phyloP scores from a whole-genome alignment of 1,140 invertebrate species.

The Varroa destructor region DNA sequence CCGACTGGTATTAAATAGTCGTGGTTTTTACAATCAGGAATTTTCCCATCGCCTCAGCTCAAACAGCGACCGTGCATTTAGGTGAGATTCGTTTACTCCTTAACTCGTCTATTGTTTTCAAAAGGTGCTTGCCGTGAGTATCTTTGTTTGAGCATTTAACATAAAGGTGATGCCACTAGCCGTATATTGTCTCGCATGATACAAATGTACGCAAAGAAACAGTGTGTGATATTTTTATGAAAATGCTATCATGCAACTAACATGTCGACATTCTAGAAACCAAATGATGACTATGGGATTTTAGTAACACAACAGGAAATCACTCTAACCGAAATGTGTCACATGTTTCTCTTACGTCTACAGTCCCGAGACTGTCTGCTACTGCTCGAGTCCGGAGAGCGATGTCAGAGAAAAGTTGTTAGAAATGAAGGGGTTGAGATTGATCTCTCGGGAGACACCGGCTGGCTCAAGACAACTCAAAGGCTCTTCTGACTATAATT shows the following conservation, averaged over 20 bases:
- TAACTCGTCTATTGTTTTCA: neutral
- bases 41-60: slow-evolving; percentile 47
- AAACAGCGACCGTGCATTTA: slow-evolving; percentile 27
- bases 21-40: slow-evolving; percentile 85
- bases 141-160: too few relatives aligned
- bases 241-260: neutral
- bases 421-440: slow-evolving; percentile 19
- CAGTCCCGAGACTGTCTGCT: slow-evolving; percentile 18
- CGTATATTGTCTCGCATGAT: too few relatives aligned
- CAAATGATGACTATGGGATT: too few relatives aligned
- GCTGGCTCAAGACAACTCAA: too few relatives aligned
- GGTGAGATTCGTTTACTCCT: slow-evolving; percentile 5
- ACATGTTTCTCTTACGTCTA: neutral
- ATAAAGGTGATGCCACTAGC: too few relatives aligned
- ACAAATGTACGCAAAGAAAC: too few relatives aligned
- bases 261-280: neutral
- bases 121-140: too few relatives aligned
- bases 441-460: neutral
- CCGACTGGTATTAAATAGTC: slow-evolving; percentile 42
- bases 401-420: slow-evolving; percentile 21
- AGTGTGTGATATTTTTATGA: too few relatives aligned
- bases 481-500: slow-evolving; percentile 38
- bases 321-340: neutral
- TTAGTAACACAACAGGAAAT: neutral
- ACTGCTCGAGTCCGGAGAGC: slow-evolving; percentile 18